A percentile compares a stretch with the other conserved stretches of the same genome.
Evolutionary conservation across 2,888 invertebrate species (phyloP).

Genomic region (Oligia fasciuncula): DNA sequence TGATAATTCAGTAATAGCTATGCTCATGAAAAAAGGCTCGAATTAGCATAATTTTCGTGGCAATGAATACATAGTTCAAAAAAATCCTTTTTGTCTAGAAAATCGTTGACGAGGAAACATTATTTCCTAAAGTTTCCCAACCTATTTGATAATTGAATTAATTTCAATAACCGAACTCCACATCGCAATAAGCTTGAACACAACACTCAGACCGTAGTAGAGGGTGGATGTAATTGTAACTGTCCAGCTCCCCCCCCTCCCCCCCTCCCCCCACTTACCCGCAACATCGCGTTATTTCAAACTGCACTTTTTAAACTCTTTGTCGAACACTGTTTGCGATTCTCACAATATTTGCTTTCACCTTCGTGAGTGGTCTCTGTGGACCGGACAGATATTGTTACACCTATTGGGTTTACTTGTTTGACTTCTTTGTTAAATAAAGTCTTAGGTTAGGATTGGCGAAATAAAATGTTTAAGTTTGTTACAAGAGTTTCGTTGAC

Average conservation of each 20-base stretch:
- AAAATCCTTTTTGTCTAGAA: not conserved
- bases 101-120: not conserved
- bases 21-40: not conserved
- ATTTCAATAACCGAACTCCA: constrained; percentile 28
- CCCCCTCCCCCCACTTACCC: constrained; percentile 33
- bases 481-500: constrained; percentile 32
- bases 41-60: not conserved
- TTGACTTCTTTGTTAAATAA: constrained; percentile 59
- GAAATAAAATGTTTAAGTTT: constrained; percentile 59
- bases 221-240: constrained; percentile 58
- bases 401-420: constrained; percentile 67
- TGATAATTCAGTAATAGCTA: not conserved
- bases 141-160: constrained; percentile 1
- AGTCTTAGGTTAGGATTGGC: constrained; percentile 50
- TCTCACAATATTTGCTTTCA: constrained; percentile 67
- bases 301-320: constrained; percentile 67
- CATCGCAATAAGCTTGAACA: constrained; percentile 3
- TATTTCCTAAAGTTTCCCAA: not conserved
- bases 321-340: constrained; percentile 57
- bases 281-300: constrained; percentile 53
- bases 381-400: constrained; percentile 68
- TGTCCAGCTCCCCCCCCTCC: constrained; percentile 35
- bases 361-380: constrained; percentile 68
- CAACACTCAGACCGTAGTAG: constrained; percentile 27
- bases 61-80: not conserved